Percentiles rank a stretch among this genome's conserved stretches.
These are phyloP conservation scores for Tiphia femorata DNA, from an alignment of 2,888 invertebrate genomes.

Conservation along the genomic window DNA sequence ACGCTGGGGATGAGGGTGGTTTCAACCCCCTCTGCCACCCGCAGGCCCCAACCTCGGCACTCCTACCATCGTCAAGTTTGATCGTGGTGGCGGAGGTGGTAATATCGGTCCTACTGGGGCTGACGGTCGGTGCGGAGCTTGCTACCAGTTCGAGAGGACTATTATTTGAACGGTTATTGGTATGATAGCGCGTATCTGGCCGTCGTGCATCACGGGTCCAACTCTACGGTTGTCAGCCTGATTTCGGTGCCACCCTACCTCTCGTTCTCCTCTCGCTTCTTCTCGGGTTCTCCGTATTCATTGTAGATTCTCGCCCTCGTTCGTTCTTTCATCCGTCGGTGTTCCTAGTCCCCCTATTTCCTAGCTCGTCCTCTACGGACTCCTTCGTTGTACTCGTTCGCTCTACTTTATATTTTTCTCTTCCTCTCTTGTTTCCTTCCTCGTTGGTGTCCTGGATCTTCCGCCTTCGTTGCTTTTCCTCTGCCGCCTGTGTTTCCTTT, in stretches of 20 bases:
- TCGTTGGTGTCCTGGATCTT: too few relatives aligned
- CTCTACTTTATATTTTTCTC: too few relatives aligned
- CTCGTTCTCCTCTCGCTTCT: constrained; percentile 10
- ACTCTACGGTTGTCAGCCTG: constrained; percentile 63
- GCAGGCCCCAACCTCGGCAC: too few relatives aligned
- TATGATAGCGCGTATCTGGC: constrained; percentile 62
- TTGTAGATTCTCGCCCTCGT: background rate
- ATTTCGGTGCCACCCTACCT: constrained; percentile 39
- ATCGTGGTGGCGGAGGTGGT: constrained; percentile 13
- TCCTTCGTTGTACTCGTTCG: too few relatives aligned
- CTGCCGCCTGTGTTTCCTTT: too few relatives aligned
- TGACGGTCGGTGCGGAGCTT: constrained; percentile 25
- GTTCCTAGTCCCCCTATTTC: too few relatives aligned
- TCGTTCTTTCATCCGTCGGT: background rate
- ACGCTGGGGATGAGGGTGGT: too few relatives aligned
- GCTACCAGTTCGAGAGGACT: constrained; percentile 52
- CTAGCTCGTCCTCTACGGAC: too few relatives aligned
- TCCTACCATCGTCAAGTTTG: too few relatives aligned
- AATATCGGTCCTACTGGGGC: constrained; percentile 13
- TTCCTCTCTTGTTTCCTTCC: too few relatives aligned
- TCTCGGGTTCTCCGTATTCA: constrained; percentile 14
- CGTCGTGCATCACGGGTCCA: constrained; percentile 60
- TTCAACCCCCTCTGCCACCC: too few relatives aligned
- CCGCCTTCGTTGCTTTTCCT: too few relatives aligned
- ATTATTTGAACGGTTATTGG: constrained; percentile 65